Base-by-base conservation (phyloP, 2,797 vertebrate genomes). In the Caiman crocodilus region DNA sequence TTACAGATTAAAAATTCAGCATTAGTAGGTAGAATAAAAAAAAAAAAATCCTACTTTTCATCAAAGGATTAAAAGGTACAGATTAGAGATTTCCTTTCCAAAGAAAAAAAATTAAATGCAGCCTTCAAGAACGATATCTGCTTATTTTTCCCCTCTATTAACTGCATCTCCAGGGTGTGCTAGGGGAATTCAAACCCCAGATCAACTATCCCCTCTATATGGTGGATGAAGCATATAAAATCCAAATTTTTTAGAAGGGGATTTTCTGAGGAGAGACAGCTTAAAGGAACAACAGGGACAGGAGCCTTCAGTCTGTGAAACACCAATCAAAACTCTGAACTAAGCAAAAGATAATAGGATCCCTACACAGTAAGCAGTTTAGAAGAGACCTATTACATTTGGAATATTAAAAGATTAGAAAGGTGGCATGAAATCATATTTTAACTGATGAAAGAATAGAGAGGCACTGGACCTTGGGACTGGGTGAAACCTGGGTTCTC, bases 311-410 rank as follows among this genome's bases (percentile, higher is more conserved):
- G 17, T 85, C 6, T 5, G 35, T 56, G 10, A 90, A 82, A 91
- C 78, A 87, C 15, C 15, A 35, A 60, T 81, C 30, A 5, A 25
- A 85, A 65, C 42, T 65, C 14, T 5, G 23, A 73, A 32, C 30
- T 6, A 15, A 5, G 2, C 10, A 67, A 10, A 16, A 42, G 63
- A 42, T 8, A 76, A 81, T 13, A 59, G 13, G 88, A 56, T 6
- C 11, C 11, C 71, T 61, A 67, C 6, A 55, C 1, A 78, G 60
- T 20, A 89, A 93, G 77, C 2, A 10, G 26, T 30, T 84, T 35
- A 67, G 56, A 90, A 90, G 69, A 89, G 79, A 57, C 10, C 56
- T 79, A 69, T 82, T 90, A 59, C 28, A 32, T 15, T 73, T 23
- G 76, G 25, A 79, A 76, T 59, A 78, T 3, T 71, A 71, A 42